Base-by-base conservation (phyloP, 1,140 invertebrate species). In the Cephus cinctus region DNA sequence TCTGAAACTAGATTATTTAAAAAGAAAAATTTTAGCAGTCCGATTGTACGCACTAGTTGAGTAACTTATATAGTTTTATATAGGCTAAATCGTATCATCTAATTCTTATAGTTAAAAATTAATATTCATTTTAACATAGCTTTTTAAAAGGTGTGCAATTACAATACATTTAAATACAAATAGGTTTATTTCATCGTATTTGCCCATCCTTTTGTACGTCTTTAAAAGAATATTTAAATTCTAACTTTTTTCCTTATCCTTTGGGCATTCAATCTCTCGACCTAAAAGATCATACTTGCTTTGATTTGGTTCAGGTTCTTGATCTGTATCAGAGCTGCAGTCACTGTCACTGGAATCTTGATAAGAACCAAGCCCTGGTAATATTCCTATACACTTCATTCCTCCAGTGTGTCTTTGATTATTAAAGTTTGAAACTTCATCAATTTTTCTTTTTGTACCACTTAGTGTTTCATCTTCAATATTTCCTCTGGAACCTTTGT, bases 351-450 rank as follows among this genome's bases (percentile, higher is more conserved):
- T 86, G 2, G 86, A 86, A 62, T 89, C 82, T 1, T 82, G 80
- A 57, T 92, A 91, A 50, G 78, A 81, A 1, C 86, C 88, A 25
- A 92, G 78, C 2, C 89, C 89, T 8, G 89, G 89, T 31, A 92
- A 71, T 42, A 90, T 82, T 1, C 84, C 89, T 44, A 89, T 82
- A 56, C 87, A 89, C 38, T 82, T 82, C 23, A 89, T 64, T 3
- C 74, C 77, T 11, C 75, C 69, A 5, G 20, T 36, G 49, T 42
- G 27, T 22, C 9, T 50, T 23, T 52, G 16, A 27, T 19, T 30
- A 15, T 6, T 35, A 21, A 43, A 40, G 34, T 14, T 19, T 15
- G 38, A 12, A n/a, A n/a, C 36, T 12, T 36, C 19, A 14, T 35
- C 30, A 20, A 16, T 14, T 3, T n/a, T 22, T 47, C 18, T 2